Evolutionary conservation across 2,888 invertebrate genomes (phyloP).

Genomic region (Melanargia galathea): DNA sequence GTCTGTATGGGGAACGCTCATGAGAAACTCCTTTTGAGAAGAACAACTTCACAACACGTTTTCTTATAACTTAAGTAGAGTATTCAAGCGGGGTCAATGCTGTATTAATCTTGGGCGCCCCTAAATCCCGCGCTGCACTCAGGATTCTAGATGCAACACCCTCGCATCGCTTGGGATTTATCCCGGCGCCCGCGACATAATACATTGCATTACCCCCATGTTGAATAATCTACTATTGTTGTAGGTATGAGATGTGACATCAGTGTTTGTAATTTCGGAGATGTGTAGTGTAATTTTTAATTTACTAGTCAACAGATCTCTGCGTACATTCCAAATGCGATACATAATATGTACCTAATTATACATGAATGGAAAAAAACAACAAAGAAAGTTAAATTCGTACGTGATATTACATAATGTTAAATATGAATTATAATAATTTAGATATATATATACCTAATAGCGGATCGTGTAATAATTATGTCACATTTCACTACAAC

Average conservation of each 20-base stretch:
- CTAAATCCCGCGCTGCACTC: too few relatives aligned
- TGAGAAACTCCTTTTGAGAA: too few relatives aligned
- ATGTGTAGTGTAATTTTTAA: constrained; percentile 25
- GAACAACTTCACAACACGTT: too few relatives aligned
- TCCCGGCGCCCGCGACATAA: too few relatives aligned
- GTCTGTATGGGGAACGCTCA: too few relatives aligned
- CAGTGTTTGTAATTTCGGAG: constrained; percentile 28
- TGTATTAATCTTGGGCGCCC: too few relatives aligned
- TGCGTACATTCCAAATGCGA: constrained; percentile 46
- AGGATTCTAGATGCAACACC: too few relatives aligned
- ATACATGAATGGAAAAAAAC: constrained; percentile 34
- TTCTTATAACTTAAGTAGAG: too few relatives aligned
- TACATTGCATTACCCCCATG: too few relatives aligned
- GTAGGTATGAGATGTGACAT: background rate
- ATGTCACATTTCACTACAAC: constrained; percentile 5
- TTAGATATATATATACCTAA: constrained; percentile 2
- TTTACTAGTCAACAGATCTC: constrained; percentile 52
- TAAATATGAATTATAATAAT: constrained; percentile 41
- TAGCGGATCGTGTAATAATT: constrained; percentile 24
- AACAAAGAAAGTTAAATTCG: constrained; percentile 51
- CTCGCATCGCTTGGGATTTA: too few relatives aligned
- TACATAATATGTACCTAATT: background rate
- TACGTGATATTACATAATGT: constrained; percentile 74
- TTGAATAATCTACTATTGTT: too few relatives aligned
- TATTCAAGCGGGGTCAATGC: too few relatives aligned